Evolutionary conservation across 2,113 vertebrate species (phyloP).

Genomic region (Prolemur simus): DNA sequence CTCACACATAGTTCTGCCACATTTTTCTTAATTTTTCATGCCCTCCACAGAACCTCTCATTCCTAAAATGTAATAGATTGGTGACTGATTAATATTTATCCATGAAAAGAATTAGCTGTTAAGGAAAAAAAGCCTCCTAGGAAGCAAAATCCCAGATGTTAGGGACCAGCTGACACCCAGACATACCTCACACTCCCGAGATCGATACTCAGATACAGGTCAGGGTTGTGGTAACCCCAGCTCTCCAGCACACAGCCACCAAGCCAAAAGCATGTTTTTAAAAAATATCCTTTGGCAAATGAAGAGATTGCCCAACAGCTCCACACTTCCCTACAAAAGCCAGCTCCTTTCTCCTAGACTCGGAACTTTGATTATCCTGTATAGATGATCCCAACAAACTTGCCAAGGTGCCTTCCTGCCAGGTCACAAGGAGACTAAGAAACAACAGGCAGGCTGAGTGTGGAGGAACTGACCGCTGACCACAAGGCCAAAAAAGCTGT

Average conservation of each 20-base stretch:
- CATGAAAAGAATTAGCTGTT: background rate
- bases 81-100: background rate
- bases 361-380: background rate
- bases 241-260: background rate
- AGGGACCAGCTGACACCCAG: background rate
- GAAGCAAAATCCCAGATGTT: background rate
- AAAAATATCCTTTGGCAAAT: background rate
- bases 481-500: background rate
- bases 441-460: background rate
- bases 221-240: too few relatives aligned
- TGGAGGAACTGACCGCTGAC: background rate
- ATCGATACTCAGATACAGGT: background rate
- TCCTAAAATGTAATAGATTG: background rate
- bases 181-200: background rate
- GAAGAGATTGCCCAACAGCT: background rate
- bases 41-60: background rate
- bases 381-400: background rate
- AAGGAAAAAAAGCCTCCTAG: background rate
- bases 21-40: slow-evolving; percentile 19
- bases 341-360: background rate
- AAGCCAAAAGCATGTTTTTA: background rate
- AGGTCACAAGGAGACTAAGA: background rate
- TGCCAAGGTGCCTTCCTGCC: background rate
- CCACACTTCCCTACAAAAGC: background rate
- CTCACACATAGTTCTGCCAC: background rate